Evolutionary conservation across 1,140 invertebrate genomes (phyloP).

Genomic region (Drosophila ercepeae): DNA sequence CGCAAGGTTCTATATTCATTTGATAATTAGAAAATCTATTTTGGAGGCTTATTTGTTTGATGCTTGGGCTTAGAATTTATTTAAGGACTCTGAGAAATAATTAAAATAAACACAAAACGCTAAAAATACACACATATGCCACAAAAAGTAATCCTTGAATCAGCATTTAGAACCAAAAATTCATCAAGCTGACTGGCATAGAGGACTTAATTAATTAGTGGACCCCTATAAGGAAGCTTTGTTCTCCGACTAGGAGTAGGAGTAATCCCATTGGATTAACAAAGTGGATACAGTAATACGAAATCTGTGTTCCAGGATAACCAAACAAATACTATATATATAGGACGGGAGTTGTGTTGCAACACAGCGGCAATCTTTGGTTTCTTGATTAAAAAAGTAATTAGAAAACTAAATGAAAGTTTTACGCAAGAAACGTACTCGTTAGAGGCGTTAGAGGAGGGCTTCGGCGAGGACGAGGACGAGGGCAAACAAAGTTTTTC

Average conservation of each 20-base stretch:
- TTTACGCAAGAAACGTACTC: slow-evolving; percentile 67
- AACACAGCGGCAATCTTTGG: slow-evolving; percentile 63
- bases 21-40: neutral
- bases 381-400: slow-evolving; percentile 81
- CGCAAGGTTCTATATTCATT: neutral
- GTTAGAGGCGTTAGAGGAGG: neutral
- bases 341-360: slow-evolving; percentile 39
- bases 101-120: neutral
- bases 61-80: too few species aligned
- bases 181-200: neutral
- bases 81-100: too few species aligned
- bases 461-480: too few species aligned
- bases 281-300: slow-evolving; percentile 28
- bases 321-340: slow-evolving; percentile 10
- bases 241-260: neutral
- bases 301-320: slow-evolving; percentile 5
- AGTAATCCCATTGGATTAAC: slow-evolving; percentile 6
- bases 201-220: neutral
- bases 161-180: neutral
- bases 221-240: neutral
- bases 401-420: slow-evolving; percentile 82
- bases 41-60: too few species aligned
- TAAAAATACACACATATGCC: neutral
- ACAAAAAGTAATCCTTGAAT: neutral
- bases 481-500: slow-evolving; percentile 34